Conservation (phyloP, 2,888 invertebrate species). For the Dryobotodes eremita region DNA sequence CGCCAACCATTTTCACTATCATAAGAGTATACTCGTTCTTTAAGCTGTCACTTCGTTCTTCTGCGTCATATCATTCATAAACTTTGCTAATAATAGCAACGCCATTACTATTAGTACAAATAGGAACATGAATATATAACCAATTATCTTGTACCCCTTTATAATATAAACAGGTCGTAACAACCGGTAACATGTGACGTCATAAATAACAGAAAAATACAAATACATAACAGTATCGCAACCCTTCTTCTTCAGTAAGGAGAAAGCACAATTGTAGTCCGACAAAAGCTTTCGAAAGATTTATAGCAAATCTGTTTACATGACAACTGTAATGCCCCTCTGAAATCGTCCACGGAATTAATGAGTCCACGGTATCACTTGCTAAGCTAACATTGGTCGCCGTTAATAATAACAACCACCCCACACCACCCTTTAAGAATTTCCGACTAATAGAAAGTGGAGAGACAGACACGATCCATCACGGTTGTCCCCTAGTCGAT, state of each 20-base stretch:
- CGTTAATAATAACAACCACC: conserved; percentile 86
- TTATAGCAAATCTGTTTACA: conserved; percentile 79
- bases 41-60: not conserved
- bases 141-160: conserved; percentile 21
- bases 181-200: conserved; percentile 42
- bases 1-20: not conserved
- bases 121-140: conserved; percentile 25
- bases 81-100: not conserved
- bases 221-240: conserved; percentile 47
- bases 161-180: conserved; percentile 44
- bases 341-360: conserved; percentile 79
- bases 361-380: conserved; percentile 82
- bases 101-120: conserved; percentile 44
- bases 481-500: conserved; percentile 85
- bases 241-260: conserved; percentile 59
- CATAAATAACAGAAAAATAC: conserved; percentile 62
- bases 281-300: conserved; percentile 71
- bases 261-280: conserved; percentile 59
- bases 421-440: conserved; percentile 89
- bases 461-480: conserved; percentile 89
- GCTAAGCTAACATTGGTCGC: conserved; percentile 87
- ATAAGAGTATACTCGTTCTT: too few species aligned
- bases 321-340: conserved; percentile 78
- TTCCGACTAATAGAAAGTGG: conserved; percentile 89
- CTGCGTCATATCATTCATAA: not conserved